Evolutionary conservation across 2,113 vertebrate species (phyloP).

Genomic region (Tympanuchus pallidicinctus): DNA sequence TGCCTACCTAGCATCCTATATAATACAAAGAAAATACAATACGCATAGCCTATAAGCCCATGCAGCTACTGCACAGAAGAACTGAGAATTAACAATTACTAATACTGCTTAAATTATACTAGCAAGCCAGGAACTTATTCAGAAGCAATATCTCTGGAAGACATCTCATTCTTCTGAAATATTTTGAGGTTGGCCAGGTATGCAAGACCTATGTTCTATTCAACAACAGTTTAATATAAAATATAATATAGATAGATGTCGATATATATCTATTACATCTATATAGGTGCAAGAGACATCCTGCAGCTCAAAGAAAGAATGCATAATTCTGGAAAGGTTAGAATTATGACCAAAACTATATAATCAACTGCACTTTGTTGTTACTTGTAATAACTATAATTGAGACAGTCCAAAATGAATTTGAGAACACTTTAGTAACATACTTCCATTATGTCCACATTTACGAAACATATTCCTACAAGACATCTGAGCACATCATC

Average conservation of each 20-base stretch:
- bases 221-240: not conserved
- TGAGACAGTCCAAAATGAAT: no score
- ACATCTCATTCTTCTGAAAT: not conserved
- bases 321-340: no score
- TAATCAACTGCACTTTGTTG: no score
- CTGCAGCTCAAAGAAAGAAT: not conserved
- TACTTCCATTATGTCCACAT: no score
- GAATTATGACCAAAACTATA: no score
- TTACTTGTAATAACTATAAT: no score
- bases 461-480: no score
- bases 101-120: not conserved
- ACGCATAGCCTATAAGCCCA: not conserved
- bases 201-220: not conserved
- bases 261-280: no score
- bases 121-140: not conserved
- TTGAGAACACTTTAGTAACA: no score
- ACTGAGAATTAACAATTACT: not conserved
- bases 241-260: no score
- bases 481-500: not conserved
- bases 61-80: not conserved
- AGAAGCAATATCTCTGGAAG: not conserved
- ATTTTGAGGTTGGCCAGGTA: fast-evolving
- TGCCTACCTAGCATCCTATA: not conserved
- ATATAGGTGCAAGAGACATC: not conserved
- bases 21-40: not conserved